Percentiles rank a stretch among this genome's conserved stretches.
Evolutionary conservation across 2,113 vertebrate genomes (phyloP).

Genomic region (Hirundichthys speculiger): DNA sequence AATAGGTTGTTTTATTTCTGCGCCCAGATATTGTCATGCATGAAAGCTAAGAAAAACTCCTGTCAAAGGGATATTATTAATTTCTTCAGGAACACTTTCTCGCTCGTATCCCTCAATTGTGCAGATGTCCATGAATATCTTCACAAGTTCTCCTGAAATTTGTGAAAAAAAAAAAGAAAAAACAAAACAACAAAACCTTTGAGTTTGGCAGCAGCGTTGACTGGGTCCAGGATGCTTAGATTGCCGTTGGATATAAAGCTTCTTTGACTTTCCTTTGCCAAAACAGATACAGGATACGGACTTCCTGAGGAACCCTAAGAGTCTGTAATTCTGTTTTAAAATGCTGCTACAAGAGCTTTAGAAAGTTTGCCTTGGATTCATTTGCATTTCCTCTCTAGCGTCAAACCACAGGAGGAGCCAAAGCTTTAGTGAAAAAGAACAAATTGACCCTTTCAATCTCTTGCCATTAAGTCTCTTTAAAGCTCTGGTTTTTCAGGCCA

Average conservation of each 20-base stretch:
- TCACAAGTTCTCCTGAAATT: too few relatives aligned
- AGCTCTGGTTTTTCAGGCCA: constrained; percentile 47
- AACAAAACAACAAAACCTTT: too few relatives aligned
- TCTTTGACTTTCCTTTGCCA: constrained; percentile 30
- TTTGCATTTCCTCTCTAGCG: constrained; percentile 26
- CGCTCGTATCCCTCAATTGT: too few relatives aligned
- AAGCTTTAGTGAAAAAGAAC: constrained; percentile 59
- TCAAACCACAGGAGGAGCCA: constrained; percentile 46
- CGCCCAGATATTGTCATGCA: constrained; percentile 1
- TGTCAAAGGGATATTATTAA: too few relatives aligned
- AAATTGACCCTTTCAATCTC: constrained; percentile 63
- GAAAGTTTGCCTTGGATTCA: constrained; percentile 50
- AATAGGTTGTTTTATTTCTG: constrained; percentile 4
- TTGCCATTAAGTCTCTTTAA: constrained; percentile 69
- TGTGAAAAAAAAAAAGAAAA: too few relatives aligned
- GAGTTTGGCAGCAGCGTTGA: constrained; percentile 13
- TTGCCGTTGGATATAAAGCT: constrained; percentile 13
- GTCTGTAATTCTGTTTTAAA: constrained; percentile 26
- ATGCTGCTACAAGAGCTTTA: constrained; percentile 28
- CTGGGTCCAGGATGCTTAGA: constrained; percentile 11
- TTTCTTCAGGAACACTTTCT: too few relatives aligned
- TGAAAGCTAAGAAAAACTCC: neutral
- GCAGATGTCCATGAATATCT: too few relatives aligned
- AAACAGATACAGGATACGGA: constrained; percentile 5
- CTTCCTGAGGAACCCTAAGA: constrained; percentile 20